Conservation (phyloP, 2,797 vertebrate species). For the Heterohyrax brucei region DNA sequence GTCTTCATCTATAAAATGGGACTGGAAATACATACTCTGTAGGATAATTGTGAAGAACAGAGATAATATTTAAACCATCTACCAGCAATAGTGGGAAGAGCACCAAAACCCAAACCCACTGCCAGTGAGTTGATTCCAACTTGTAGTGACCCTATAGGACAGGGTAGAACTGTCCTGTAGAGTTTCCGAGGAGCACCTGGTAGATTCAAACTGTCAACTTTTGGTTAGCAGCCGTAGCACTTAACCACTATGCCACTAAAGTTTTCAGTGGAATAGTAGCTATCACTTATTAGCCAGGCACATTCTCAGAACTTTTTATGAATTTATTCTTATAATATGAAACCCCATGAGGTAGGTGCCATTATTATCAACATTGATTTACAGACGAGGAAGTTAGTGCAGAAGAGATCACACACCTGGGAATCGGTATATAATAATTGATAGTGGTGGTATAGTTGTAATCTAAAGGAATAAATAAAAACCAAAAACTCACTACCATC, state of each 20-base stretch:
- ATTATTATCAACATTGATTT: background rate
- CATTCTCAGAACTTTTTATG: background rate
- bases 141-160: too few relatives aligned
- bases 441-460: background rate
- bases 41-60: background rate
- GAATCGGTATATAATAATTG: background rate
- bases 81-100: too few relatives aligned
- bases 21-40: background rate
- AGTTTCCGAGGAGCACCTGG: too few relatives aligned
- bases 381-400: background rate
- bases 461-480: too few relatives aligned
- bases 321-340: background rate
- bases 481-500: too few relatives aligned
- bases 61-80: background rate
- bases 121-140: too few relatives aligned
- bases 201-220: too few relatives aligned
- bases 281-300: background rate
- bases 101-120: too few relatives aligned
- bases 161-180: too few relatives aligned
- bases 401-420: background rate
- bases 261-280: too few relatives aligned
- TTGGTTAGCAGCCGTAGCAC: too few relatives aligned
- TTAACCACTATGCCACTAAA: too few relatives aligned
- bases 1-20: background rate
- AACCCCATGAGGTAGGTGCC: background rate